Evolutionary conservation across 2,888 invertebrate species (phyloP).

Genomic region (Sphecodes monilicornis): DNA sequence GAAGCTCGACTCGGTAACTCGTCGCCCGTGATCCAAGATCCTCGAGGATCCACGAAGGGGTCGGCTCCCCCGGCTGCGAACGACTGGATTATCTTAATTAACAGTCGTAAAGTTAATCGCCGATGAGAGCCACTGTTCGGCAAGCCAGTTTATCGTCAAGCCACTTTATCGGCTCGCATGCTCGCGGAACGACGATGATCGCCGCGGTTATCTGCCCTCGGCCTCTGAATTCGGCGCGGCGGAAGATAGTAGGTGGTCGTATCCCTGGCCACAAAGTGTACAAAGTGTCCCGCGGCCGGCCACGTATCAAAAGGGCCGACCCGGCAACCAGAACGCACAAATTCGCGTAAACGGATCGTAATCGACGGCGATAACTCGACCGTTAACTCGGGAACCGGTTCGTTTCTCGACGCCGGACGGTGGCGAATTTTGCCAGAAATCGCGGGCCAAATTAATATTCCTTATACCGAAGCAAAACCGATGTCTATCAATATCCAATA

Average conservation of each 20-base stretch:
- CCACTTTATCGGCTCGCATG: slow-evolving; percentile 29
- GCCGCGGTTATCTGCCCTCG: slow-evolving; percentile 46
- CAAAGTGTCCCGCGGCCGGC: slow-evolving; percentile 44
- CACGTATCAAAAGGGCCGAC: slow-evolving; percentile 65
- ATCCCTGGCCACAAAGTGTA: slow-evolving; percentile 54
- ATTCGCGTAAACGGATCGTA: slow-evolving; percentile 63
- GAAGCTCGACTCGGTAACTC: not conserved
- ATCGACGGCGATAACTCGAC: slow-evolving; percentile 53
- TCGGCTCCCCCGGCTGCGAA: slow-evolving; percentile 13
- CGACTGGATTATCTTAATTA: slow-evolving; percentile 47
- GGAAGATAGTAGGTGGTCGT: slow-evolving; percentile 53
- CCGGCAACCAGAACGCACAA: slow-evolving; percentile 66
- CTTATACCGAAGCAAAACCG: not conserved
- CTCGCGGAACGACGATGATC: slow-evolving; percentile 27
- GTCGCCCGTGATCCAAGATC: not conserved
- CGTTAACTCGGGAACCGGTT: slow-evolving; percentile 60
- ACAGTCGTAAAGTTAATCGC: slow-evolving; percentile 50
- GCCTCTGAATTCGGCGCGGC: slow-evolving; percentile 56
- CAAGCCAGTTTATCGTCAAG: slow-evolving; percentile 39
- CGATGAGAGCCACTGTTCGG: slow-evolving; percentile 19
- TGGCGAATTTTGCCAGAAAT: not conserved
- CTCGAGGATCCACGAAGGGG: not conserved
- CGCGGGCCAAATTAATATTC: not conserved
- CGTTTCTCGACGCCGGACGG: slow-evolving; percentile 7
- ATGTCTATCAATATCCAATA: not conserved